These are phyloP conservation scores for Nemopilema nomurai DNA, from an alignment of 30 jellyfish, hydroid and myxozoan species.

Conservation along the genomic window DNA sequence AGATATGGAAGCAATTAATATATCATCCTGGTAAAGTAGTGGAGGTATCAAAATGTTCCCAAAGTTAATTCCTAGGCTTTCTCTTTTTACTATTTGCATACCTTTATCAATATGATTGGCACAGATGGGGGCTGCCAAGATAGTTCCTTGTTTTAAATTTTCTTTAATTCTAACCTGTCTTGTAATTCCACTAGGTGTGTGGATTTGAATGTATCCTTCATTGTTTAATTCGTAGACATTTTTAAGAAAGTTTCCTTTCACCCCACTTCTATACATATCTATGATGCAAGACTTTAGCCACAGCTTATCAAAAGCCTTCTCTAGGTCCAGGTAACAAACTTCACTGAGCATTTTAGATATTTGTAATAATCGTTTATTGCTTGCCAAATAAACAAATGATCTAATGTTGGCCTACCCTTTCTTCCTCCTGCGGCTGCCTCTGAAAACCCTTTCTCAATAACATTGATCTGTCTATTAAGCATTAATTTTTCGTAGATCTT, in stretches of 20 bases:
- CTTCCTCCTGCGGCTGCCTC: constrained; percentile 31
- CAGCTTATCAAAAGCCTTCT: constrained; percentile 18
- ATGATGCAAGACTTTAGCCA: constrained; percentile 15
- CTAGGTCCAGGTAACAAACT: constrained; percentile 5
- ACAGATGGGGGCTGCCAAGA: constrained; percentile 34
- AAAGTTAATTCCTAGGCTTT: constrained; percentile 18
- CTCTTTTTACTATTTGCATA: constrained; percentile 6
- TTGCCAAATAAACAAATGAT: constrained; percentile 22
- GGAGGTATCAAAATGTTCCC: constrained; percentile 33
- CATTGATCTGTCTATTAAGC: constrained; percentile 17
- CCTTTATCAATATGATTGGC: constrained; percentile 43
- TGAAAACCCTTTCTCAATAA: constrained; percentile 11
- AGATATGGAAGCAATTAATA: not conserved
- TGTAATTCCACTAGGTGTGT: constrained; percentile 10
- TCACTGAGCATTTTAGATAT: constrained; percentile 3
- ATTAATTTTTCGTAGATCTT: constrained; percentile 18
- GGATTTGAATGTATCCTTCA: not conserved
- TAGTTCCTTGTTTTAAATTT: constrained; percentile 5
- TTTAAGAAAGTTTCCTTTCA: not conserved
- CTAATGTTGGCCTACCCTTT: constrained; percentile 15
- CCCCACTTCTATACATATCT: constrained; percentile 26
- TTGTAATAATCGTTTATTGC: constrained; percentile 27
- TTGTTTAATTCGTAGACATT: not conserved
- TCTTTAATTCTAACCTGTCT: not conserved
- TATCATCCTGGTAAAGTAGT: not conserved